Percentiles rank a stretch among this genome's conserved stretches.
phyloP scores from a whole-genome alignment of 2,888 invertebrate species.

The Erannis defoliaria region DNA sequence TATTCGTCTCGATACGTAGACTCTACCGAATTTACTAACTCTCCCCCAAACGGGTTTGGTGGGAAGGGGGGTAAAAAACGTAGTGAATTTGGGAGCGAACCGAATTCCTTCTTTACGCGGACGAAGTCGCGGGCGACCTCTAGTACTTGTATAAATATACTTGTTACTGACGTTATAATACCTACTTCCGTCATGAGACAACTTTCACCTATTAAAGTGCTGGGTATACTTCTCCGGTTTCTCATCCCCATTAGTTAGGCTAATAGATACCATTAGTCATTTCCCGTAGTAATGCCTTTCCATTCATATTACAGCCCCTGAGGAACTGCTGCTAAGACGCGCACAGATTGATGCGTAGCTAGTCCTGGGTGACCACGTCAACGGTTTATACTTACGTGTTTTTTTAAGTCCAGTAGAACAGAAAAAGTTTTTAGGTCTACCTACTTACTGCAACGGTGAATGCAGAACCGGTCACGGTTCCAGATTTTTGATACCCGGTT shows the following conservation, averaged over 20 bases:
- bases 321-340: constrained; percentile 40
- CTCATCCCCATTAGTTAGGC: constrained; percentile 61
- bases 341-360: constrained; percentile 33
- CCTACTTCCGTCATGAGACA: constrained; percentile 16
- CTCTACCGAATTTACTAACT: no score
- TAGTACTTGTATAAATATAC: not conserved
- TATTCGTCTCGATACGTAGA: no score
- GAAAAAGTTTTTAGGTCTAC: no score
- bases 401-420: no score
- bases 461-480: no score
- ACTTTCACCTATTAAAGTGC: constrained; percentile 5
- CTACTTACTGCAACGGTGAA: no score
- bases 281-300: constrained; percentile 66
- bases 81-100: no score
- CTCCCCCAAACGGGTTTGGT: no score
- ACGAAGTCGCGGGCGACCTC: no score
- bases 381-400: not conserved
- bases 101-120: no score
- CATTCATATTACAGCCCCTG: constrained; percentile 59
- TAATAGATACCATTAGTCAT: constrained; percentile 72
- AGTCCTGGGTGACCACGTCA: constrained; percentile 15
- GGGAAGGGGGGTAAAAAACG: no score
- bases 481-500: no score
- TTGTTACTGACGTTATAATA: constrained; percentile 28
- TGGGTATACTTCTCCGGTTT: constrained; percentile 41